Conservation (phyloP, 2,797 vertebrate genomes). For the Tenualosa thibaudeaui region DNA sequence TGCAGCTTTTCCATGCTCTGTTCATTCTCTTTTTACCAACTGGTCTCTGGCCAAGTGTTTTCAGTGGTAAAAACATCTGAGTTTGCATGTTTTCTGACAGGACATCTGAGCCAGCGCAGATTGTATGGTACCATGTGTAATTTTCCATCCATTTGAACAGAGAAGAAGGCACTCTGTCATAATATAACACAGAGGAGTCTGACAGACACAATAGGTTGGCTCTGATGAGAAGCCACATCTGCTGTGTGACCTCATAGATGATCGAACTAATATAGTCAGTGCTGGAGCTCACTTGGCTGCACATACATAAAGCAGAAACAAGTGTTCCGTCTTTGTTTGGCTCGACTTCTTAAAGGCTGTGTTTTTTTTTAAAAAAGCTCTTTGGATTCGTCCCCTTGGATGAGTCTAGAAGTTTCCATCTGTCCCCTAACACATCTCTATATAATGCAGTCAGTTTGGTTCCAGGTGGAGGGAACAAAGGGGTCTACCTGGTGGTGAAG, state of each 20-base stretch:
- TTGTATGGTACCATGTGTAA: background rate
- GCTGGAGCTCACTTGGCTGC: background rate
- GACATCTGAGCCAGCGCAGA: background rate
- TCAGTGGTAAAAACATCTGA: background rate
- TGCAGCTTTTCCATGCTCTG: background rate
- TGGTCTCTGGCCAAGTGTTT: background rate
- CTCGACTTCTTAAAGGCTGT: background rate
- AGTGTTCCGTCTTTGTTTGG: constrained; percentile 1
- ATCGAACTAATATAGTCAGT: background rate
- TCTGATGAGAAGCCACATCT: background rate
- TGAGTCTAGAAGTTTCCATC: background rate
- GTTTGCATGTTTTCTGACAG: background rate
- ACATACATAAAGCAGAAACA: constrained; percentile 14
- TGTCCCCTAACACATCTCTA: background rate
- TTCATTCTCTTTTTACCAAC: background rate
- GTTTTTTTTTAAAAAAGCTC: too few relatives aligned
- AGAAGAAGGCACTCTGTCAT: background rate
- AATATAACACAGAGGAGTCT: background rate
- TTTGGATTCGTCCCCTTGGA: background rate
- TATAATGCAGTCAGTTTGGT: background rate
- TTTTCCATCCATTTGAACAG: background rate
- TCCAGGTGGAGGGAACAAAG: background rate
- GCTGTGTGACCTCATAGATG: constrained; percentile 11
- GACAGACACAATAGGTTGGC: constrained; percentile 18
- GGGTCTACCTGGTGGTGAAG: background rate